These are phyloP conservation scores for Micronycteris hirsuta DNA, from an alignment of 2,113 vertebrate genomes.

Conservation along the genomic window DNA sequence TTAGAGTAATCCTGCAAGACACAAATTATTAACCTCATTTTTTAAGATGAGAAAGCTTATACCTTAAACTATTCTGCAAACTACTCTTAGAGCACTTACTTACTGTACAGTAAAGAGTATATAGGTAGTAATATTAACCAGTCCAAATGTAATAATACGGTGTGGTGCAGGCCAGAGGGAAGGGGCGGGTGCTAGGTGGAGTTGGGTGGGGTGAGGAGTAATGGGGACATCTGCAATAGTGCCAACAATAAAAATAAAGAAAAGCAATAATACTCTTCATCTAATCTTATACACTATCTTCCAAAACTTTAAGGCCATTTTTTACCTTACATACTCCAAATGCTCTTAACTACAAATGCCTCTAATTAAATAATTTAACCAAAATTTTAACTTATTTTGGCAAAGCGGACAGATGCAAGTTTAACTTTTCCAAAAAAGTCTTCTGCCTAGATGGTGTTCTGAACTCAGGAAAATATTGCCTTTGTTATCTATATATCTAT, in stretches of 20 bases:
- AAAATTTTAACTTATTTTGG: background rate
- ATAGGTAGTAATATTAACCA: background rate
- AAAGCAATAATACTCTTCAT: background rate
- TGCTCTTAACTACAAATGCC: background rate
- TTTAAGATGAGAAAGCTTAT: background rate
- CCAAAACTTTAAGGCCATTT: background rate
- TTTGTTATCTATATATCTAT: background rate
- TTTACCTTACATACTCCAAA: background rate
- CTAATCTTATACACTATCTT: background rate
- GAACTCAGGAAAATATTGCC: background rate
- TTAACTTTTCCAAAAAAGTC: background rate
- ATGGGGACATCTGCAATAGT: too few species aligned
- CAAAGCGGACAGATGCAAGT: background rate
- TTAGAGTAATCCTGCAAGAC: background rate
- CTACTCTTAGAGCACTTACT: background rate
- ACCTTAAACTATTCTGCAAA: background rate
- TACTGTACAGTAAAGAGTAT: background rate
- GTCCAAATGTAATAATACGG: background rate
- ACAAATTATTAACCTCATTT: background rate
- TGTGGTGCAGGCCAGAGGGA: too few species aligned
- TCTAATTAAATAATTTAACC: background rate
- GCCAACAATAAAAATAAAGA: too few species aligned
- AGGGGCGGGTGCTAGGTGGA: too few species aligned
- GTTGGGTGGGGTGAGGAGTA: too few species aligned
- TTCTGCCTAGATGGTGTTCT: background rate